These are phyloP conservation scores for Ophion obscuratus DNA, from an alignment of 2,888 invertebrate species.

Conservation along the genomic window DNA sequence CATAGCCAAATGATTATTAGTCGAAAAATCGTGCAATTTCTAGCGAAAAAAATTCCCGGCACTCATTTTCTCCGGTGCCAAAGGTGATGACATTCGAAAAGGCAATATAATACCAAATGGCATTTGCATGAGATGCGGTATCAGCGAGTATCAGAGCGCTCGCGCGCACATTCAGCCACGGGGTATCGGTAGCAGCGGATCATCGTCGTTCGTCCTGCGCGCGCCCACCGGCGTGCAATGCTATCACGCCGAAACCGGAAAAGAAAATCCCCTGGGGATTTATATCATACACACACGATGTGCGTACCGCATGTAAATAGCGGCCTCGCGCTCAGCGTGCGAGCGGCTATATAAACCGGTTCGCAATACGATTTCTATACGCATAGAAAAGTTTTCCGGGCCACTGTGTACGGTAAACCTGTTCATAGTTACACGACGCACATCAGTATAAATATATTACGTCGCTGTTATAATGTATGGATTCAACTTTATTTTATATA, in stretches of 20 bases:
- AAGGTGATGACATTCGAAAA: constrained; percentile 8
- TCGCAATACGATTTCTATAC: constrained; percentile 34
- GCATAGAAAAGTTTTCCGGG: constrained; percentile 17
- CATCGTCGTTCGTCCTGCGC: constrained; percentile 60
- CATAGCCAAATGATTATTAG: no score
- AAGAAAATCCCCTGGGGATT: constrained; percentile 70
- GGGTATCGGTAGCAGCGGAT: constrained; percentile 50
- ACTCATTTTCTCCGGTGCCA: no score
- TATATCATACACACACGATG: constrained; percentile 48
- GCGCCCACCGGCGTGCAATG: constrained; percentile 36
- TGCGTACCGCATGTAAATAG: constrained; percentile 59
- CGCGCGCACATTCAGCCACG: constrained; percentile 15
- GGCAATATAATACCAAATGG: constrained; percentile 24
- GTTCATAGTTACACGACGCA: constrained; percentile 42
- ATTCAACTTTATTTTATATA: constrained; percentile 12
- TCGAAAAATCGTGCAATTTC: no score
- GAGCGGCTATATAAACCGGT: constrained; percentile 57
- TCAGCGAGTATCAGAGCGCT: background rate
- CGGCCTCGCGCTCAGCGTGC: constrained; percentile 70
- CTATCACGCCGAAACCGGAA: constrained; percentile 72
- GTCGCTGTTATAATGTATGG: background rate
- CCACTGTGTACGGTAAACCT: constrained; percentile 14
- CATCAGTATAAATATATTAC: constrained; percentile 17
- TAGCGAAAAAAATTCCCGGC: no score
- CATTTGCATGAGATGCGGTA: constrained; percentile 34